A percentile compares a stretch with the other conserved stretches of the same genome.
These are phyloP conservation scores for Ochropleura plecta DNA, from an alignment of 2,888 invertebrate species.

Conservation along the genomic window DNA sequence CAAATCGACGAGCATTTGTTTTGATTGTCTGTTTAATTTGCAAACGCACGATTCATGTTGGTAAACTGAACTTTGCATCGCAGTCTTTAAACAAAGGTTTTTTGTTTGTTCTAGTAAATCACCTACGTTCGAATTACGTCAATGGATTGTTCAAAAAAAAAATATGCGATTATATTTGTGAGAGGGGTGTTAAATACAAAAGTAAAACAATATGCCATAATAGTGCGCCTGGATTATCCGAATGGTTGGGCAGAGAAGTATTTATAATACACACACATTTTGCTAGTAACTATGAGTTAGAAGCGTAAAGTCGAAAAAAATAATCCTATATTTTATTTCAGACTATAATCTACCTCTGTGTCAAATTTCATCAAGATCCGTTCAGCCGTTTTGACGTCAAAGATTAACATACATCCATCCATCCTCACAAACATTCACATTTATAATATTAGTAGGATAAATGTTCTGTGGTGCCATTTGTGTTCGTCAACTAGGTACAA, in stretches of 20 bases:
- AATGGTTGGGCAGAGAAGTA: background rate
- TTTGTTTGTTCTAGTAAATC: background rate
- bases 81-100: conserved; percentile 6
- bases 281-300: background rate
- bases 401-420: too few relatives aligned
- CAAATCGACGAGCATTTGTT: background rate
- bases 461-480: background rate
- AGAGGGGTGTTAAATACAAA: background rate
- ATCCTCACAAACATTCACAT: too few relatives aligned
- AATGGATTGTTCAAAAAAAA: background rate
- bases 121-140: conserved; percentile 1
- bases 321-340: too few relatives aligned
- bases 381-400: too few relatives aligned
- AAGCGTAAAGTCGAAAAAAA: too few relatives aligned
- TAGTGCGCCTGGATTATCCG: background rate
- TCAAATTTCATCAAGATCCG: too few relatives aligned
- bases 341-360: too few relatives aligned
- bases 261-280: background rate
- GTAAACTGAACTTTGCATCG: conserved; percentile 9
- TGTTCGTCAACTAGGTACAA: background rate
- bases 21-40: conserved; percentile 3
- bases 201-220: background rate
- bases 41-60: conserved; percentile 1
- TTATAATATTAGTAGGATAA: too few relatives aligned
- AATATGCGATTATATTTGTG: background rate